These are phyloP conservation scores for human DNA, from an alignment of 2,113 vertebrate species.

Conservation along the genomic window GRCh38 chr4:163957001-163957500, in stretches of 20 bases:
- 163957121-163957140: neutral
- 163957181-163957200: neutral
- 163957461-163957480: neutral
- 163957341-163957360: neutral
- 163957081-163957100: neutral
- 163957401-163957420: neutral
- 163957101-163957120: neutral
- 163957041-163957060: neutral
- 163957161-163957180: neutral
- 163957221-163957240: neutral
- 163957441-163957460: neutral
- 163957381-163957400: neutral
- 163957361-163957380: neutral
- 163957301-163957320: neutral
- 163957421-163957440: neutral
- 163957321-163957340: neutral
- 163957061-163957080: neutral
- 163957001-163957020: neutral
- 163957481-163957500: neutral
- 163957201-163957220: slow-evolving; percentile 12
- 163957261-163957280: neutral
- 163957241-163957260: neutral
- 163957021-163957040: neutral
- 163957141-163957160: neutral
- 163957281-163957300: neutral